Conservation (phyloP, 2,888 invertebrate species). For the Campopleginae sp. region DNA sequence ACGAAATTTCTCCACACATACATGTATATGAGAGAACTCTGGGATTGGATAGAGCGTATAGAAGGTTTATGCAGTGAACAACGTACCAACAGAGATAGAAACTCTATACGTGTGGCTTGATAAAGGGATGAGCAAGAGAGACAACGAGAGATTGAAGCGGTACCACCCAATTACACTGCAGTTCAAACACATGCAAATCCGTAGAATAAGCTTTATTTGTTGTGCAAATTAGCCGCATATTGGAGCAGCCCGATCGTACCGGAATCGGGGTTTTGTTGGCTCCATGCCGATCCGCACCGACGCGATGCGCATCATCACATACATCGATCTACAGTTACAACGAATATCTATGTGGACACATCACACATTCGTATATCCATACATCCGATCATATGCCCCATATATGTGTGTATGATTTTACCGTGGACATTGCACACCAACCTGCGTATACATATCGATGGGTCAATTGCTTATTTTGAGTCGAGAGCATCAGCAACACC, state of each 20-base stretch:
- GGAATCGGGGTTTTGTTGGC: slow-evolving; percentile 80
- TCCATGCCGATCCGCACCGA: slow-evolving; percentile 71
- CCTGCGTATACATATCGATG: slow-evolving; percentile 70
- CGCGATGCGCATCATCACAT: slow-evolving; percentile 31
- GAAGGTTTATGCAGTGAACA: slow-evolving; percentile 55
- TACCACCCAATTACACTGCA: slow-evolving; percentile 84
- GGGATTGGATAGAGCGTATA: slow-evolving; percentile 47
- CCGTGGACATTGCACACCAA: slow-evolving; percentile 56
- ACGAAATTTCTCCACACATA: slow-evolving; percentile 25
- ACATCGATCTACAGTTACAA: not conserved
- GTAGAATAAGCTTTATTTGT: slow-evolving; percentile 84
- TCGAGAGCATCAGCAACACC: slow-evolving; percentile 69
- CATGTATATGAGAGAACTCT: slow-evolving; percentile 5
- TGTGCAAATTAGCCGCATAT: slow-evolving; percentile 84
- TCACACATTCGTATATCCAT: slow-evolving; percentile 3
- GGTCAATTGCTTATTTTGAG: slow-evolving; percentile 83
- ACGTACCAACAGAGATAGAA: slow-evolving; percentile 60
- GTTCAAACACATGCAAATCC: slow-evolving; percentile 85
- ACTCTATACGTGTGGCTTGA: slow-evolving; percentile 24
- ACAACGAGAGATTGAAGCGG: slow-evolving; percentile 70
- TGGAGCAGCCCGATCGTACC: slow-evolving; percentile 79
- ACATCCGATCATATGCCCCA: slow-evolving; percentile 11
- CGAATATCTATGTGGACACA: not conserved
- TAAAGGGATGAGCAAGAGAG: slow-evolving; percentile 47
- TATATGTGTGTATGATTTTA: slow-evolving; percentile 30